Conservation (phyloP, 2,113 vertebrate species). For the Plestiodon gilberti region DNA sequence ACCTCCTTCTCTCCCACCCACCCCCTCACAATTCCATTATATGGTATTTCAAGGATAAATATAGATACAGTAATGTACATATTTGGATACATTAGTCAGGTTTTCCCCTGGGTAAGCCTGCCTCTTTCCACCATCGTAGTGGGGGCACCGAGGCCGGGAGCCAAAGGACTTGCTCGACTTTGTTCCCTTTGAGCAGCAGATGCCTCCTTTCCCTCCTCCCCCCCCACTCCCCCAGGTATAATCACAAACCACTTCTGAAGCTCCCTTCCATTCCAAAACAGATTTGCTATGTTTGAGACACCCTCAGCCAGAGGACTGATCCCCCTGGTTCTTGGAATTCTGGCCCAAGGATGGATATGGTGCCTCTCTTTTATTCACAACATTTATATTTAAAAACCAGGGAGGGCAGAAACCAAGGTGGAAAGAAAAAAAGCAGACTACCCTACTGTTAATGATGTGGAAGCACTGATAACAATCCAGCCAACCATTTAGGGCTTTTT, state of each 20-base stretch:
- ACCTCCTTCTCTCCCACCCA: conserved; percentile 1
- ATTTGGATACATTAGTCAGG: conserved; percentile 73
- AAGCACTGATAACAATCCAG: no score
- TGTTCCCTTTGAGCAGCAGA: neutral
- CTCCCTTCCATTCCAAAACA: neutral
- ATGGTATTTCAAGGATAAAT: conserved; percentile 75
- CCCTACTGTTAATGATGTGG: no score
- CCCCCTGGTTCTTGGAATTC: neutral
- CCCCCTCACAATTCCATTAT: conserved; percentile 59
- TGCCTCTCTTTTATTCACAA: neutral
- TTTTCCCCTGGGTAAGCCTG: conserved; percentile 3
- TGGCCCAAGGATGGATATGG: no score
- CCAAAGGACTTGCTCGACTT: neutral
- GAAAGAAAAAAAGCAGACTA: neutral
- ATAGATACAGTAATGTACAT: conserved; percentile 75
- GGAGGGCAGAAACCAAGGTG: neutral
- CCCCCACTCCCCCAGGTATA: no score
- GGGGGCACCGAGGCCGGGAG: no score
- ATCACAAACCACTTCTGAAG: neutral
- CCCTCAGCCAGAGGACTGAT: no score
- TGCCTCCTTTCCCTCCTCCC: neutral
- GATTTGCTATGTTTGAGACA: conserved; percentile 44
- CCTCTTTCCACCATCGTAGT: no score
- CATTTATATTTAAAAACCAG: neutral
- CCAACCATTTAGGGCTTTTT: no score